Evolutionary conservation across 2,113 vertebrate genomes (phyloP).

Genomic region (Datnioides undecimradiatus): DNA sequence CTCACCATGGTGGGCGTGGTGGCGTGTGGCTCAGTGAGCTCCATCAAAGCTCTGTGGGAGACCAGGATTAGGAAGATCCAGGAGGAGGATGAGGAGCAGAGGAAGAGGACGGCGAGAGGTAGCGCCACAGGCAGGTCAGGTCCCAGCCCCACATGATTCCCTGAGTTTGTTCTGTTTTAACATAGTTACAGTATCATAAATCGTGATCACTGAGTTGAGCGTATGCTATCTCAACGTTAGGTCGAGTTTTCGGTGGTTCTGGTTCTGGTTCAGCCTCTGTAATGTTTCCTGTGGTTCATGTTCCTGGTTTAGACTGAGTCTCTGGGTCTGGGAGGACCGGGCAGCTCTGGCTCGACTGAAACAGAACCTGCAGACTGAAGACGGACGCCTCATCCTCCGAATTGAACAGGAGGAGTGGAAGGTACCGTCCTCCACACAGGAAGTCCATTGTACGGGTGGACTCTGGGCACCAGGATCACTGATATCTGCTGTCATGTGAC

Average conservation of each 20-base stretch:
- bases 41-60: slow-evolving; percentile 93
- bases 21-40: slow-evolving; percentile 85
- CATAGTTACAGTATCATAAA: too few species aligned
- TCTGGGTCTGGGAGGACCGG: slow-evolving; percentile 91
- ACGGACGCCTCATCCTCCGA: slow-evolving; percentile 89
- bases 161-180: too few species aligned
- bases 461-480: neutral
- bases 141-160: neutral
- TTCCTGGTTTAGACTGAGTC: slow-evolving; percentile 79
- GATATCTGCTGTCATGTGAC: neutral
- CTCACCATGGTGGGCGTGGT: slow-evolving; percentile 84
- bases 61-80: slow-evolving; percentile 88
- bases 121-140: slow-evolving; percentile 73
- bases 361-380: slow-evolving; percentile 89
- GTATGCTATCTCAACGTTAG: too few species aligned
- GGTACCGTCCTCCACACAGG: slow-evolving; percentile 74
- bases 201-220: too few species aligned
- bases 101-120: slow-evolving; percentile 76
- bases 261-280: too few species aligned
- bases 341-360: slow-evolving; percentile 89
- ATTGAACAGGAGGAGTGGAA: slow-evolving; percentile 97
- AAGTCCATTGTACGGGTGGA: neutral
- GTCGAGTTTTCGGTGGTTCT: too few species aligned
- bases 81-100: slow-evolving; percentile 87
- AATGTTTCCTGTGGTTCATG: neutral